A percentile compares a stretch with the other conserved stretches of the same genome.
phyloP scores from a whole-genome alignment of 2,113 vertebrate genomes.

The Hiodon tergisus region DNA sequence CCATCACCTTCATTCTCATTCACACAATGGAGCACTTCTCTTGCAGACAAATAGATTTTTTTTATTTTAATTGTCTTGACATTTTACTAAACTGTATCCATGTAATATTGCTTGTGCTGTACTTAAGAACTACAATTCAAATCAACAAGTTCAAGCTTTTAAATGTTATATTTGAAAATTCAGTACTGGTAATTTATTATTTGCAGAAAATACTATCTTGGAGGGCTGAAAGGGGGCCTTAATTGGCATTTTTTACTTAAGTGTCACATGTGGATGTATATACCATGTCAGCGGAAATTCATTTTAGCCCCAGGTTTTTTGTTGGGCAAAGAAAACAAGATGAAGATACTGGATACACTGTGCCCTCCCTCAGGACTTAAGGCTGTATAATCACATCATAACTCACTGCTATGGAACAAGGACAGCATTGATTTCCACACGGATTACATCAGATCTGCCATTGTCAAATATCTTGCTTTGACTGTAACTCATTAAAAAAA shows the following conservation, averaged over 20 bases:
- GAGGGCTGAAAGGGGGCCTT: constrained; percentile 16
- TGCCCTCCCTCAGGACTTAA: constrained; percentile 42
- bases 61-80: constrained; percentile 41
- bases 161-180: constrained; percentile 49
- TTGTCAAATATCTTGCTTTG: constrained; percentile 36
- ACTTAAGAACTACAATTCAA: constrained; percentile 28
- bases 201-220: constrained; percentile 32
- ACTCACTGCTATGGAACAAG: constrained; percentile 21
- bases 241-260: constrained; percentile 30
- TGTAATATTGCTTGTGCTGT: constrained; percentile 44
- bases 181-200: constrained; percentile 55
- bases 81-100: constrained; percentile 38
- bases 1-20: constrained; percentile 28
- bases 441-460: constrained; percentile 28
- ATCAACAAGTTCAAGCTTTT: constrained; percentile 41
- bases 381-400: constrained; percentile 32
- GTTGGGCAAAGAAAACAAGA: too few species aligned
- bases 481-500: constrained; percentile 49
- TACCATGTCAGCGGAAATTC: constrained; percentile 23
- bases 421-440: constrained; percentile 31
- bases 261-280: constrained; percentile 37
- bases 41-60: constrained; percentile 41
- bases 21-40: constrained; percentile 37
- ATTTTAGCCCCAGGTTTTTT: neutral
- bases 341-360: too few species aligned